phyloP scores from a whole-genome alignment of 2,113 vertebrate genomes.

The Perccottus glenii region DNA sequence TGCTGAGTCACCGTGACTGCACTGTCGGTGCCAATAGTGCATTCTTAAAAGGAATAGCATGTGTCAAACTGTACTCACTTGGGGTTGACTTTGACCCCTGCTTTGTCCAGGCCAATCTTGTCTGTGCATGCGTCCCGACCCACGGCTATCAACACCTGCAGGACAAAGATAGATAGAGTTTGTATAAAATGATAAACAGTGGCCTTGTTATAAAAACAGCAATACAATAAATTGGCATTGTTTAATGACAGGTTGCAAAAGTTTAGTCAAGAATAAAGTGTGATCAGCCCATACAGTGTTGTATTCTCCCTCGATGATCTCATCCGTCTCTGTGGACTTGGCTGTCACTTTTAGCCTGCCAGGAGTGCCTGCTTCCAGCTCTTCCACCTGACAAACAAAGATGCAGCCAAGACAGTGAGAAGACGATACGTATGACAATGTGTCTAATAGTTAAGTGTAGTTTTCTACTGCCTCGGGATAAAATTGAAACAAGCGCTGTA shows the following conservation, averaged over 20 bases:
- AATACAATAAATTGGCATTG: not conserved
- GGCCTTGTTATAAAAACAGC: too few species aligned
- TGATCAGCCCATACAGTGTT: conserved; percentile 86
- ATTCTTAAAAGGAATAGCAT: conserved; percentile 9
- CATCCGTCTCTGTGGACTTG: conserved; percentile 84
- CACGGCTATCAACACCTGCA: conserved; percentile 90
- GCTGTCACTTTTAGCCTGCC: conserved; percentile 90
- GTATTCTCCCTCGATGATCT: conserved; percentile 85
- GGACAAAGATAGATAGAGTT: not conserved
- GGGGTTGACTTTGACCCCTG: conserved; percentile 87
- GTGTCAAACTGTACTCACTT: conserved; percentile 79
- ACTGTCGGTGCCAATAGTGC: conserved; percentile 47
- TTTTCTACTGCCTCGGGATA: not conserved
- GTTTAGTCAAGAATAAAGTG: not conserved
- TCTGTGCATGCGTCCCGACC: conserved; percentile 92
- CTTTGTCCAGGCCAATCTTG: conserved; percentile 88
- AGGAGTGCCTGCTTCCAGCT: conserved; percentile 89
- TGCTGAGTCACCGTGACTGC: conserved; percentile 79
- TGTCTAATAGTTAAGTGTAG: not conserved
- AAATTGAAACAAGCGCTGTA: too few species aligned
- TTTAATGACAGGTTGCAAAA: not conserved
- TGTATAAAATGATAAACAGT: not conserved
- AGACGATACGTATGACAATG: not conserved
- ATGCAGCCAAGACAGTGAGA: not conserved
- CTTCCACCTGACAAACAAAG: conserved; percentile 79